Evolutionary conservation across 35 echinoderm and acorn worm genomes (phyloP).

Genomic region (Nesometra sesokonis): DNA sequence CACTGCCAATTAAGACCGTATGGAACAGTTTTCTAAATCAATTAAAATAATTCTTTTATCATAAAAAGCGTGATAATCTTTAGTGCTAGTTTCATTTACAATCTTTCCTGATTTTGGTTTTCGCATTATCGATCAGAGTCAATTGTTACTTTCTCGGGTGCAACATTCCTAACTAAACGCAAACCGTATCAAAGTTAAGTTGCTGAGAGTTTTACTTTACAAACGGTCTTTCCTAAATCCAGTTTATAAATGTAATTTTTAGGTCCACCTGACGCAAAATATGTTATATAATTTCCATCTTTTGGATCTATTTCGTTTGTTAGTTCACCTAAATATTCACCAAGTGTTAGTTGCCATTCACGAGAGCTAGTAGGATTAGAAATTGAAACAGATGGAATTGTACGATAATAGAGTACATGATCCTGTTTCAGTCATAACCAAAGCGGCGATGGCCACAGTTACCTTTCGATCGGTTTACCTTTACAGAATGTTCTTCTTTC

Average conservation of each 20-base stretch:
- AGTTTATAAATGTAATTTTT: background rate
- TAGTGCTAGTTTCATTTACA: too few relatives aligned
- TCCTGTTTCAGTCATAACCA: background rate
- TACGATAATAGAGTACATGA: conserved; percentile 14
- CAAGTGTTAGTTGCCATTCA: background rate
- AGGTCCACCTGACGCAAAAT: background rate
- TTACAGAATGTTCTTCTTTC: background rate
- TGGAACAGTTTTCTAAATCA: too few relatives aligned
- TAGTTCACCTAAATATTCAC: conserved; percentile 4
- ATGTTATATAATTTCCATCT: background rate
- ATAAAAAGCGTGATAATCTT: too few relatives aligned
- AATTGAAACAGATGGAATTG: conserved; percentile 2
- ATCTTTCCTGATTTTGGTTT: too few relatives aligned
- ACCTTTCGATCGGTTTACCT: background rate
- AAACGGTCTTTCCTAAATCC: background rate
- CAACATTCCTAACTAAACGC: too few relatives aligned
- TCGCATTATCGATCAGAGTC: too few relatives aligned
- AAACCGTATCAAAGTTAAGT: too few relatives aligned
- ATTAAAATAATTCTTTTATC: too few relatives aligned
- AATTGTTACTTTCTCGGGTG: too few relatives aligned
- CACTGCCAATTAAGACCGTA: too few relatives aligned
- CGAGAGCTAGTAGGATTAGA: background rate
- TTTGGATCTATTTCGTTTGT: conserved; percentile 11
- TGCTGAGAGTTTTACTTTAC: background rate
- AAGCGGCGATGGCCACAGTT: conserved; percentile 3